Evolutionary conservation across 2,888 invertebrate genomes (phyloP).

Genomic region (Chymomyza fuscimana): DNA sequence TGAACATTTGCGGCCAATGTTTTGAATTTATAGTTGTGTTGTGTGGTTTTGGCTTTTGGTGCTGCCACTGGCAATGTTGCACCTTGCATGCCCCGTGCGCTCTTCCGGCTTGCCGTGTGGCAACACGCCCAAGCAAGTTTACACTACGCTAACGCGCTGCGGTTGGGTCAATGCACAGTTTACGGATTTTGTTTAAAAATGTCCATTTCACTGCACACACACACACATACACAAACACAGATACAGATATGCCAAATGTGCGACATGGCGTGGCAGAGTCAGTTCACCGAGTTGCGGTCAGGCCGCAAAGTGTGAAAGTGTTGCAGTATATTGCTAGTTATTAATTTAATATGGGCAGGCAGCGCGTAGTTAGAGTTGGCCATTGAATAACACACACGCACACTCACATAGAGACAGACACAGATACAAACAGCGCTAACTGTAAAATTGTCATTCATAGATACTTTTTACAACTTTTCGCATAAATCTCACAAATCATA

Average conservation of each 20-base stretch:
- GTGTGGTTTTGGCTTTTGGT: slow-evolving; percentile 16
- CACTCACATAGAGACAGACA: slow-evolving; percentile 18
- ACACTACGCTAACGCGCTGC: background rate
- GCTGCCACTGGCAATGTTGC: background rate
- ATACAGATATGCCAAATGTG: slow-evolving; percentile 21
- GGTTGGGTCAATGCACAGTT: slow-evolving; percentile 70
- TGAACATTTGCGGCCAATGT: slow-evolving; percentile 12
- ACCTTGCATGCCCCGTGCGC: slow-evolving; percentile 38
- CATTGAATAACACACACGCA: slow-evolving; percentile 65
- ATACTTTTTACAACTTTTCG: slow-evolving; percentile 38
- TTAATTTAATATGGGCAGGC: slow-evolving; percentile 19
- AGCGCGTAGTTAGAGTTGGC: slow-evolving; percentile 34
- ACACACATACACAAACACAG: slow-evolving; percentile 11
- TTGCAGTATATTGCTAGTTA: slow-evolving; percentile 48
- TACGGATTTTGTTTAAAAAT: slow-evolving; percentile 61
- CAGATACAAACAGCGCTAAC: slow-evolving; percentile 15
- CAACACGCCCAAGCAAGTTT: slow-evolving; percentile 9
- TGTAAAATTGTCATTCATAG: slow-evolving; percentile 46
- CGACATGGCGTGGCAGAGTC: slow-evolving; percentile 12
- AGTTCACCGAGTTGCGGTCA: background rate
- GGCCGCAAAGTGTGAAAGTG: slow-evolving; percentile 65
- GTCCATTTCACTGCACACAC: slow-evolving; percentile 58
- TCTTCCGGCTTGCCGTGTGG: slow-evolving; percentile 62
- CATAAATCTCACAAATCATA: slow-evolving; percentile 22
- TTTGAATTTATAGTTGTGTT: slow-evolving; percentile 3